These are phyloP conservation scores for Nymphalis urticae DNA, from an alignment of 2,888 invertebrate genomes.

Conservation along the genomic window DNA sequence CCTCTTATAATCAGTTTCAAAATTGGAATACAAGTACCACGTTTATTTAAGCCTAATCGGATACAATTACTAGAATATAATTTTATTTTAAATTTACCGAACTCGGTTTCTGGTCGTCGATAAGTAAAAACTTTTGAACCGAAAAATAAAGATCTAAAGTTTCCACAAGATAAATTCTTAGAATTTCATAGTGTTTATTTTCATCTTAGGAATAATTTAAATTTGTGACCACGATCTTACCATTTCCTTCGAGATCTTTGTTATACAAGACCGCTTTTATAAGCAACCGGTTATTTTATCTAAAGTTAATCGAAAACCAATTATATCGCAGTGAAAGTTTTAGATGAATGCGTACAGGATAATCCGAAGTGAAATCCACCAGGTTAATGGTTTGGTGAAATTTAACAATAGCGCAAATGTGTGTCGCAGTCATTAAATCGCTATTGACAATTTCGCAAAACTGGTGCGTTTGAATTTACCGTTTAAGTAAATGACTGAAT, in stretches of 20 bases:
- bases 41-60: too few relatives aligned
- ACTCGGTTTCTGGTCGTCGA: too few relatives aligned
- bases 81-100: too few relatives aligned
- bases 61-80: too few relatives aligned
- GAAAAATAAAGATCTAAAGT: too few relatives aligned
- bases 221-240: not conserved
- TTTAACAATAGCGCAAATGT: slow-evolving; percentile 17
- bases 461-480: slow-evolving; percentile 8
- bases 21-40: too few relatives aligned
- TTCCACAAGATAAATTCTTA: not conserved
- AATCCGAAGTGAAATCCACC: slow-evolving; percentile 17
- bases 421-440: slow-evolving; percentile 8
- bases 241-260: not conserved
- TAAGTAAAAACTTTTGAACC: too few relatives aligned
- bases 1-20: too few relatives aligned
- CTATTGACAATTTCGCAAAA: slow-evolving; percentile 4
- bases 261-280: not conserved
- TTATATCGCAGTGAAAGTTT: slow-evolving; percentile 30
- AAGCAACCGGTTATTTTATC: slow-evolving; percentile 28
- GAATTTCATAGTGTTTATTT: not conserved
- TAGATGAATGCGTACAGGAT: slow-evolving; percentile 13
- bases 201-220: not conserved
- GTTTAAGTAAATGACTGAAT: slow-evolving; percentile 19
- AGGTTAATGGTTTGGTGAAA: slow-evolving; percentile 17
- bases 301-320: slow-evolving; percentile 19